phyloP scores from a whole-genome alignment of 2,888 invertebrate species.

The Bursaphelenchus okinawaensis region DNA sequence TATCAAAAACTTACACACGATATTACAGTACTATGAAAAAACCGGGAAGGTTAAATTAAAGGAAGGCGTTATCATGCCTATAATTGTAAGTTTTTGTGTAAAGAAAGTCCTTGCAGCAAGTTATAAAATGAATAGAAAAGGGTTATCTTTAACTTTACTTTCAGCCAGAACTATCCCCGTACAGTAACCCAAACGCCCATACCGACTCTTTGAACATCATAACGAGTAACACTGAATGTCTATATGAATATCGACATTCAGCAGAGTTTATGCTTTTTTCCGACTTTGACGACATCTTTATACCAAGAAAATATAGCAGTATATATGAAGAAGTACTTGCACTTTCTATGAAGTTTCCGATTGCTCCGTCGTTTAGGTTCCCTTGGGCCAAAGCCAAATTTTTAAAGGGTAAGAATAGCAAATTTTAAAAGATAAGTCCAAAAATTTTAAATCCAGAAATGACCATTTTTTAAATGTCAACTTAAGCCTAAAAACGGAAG shows the following conservation, averaged over 20 bases:
- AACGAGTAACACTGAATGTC: constrained; percentile 3
- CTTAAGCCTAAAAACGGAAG: no score
- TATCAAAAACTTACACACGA: neutral
- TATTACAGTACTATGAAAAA: constrained; percentile 3
- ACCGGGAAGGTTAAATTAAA: neutral
- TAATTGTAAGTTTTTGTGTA: neutral
- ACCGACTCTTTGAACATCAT: neutral
- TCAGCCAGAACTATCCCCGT: neutral
- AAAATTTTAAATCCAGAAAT: no score
- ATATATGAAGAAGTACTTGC: neutral
- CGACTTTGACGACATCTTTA: constrained; percentile 8
- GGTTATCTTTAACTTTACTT: neutral
- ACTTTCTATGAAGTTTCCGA: neutral
- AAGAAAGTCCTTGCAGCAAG: neutral
- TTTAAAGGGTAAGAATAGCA: neutral
- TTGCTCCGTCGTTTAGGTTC: neutral
- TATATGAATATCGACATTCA: constrained; percentile 8
- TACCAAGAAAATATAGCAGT: neutral
- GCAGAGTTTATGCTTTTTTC: constrained; percentile 10
- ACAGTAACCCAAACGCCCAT: neutral
- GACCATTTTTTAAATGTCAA: no score
- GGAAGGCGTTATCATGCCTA: neutral
- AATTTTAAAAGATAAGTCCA: neutral
- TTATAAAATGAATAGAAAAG: neutral
- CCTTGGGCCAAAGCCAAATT: neutral